Conservation (phyloP, 2,888 invertebrate species). For the Perithous albicinctus region DNA sequence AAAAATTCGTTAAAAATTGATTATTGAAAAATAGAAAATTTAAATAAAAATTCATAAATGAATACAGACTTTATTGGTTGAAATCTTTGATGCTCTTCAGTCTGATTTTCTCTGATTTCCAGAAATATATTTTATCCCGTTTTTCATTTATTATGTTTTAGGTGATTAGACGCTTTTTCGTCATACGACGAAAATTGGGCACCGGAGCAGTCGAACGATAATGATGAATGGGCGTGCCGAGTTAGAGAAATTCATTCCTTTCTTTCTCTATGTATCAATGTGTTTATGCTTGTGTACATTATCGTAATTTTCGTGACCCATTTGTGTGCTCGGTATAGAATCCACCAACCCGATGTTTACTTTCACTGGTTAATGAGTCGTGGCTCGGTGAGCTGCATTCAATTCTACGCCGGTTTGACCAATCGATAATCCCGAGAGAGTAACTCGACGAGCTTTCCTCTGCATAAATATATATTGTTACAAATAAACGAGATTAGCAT, state of each 20-base stretch:
- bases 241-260: constrained; percentile 24
- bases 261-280: neutral
- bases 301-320: constrained; percentile 53
- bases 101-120: too few relatives aligned
- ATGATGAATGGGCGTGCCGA: constrained; percentile 55
- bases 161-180: neutral
- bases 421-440: constrained; percentile 75
- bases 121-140: neutral
- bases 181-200: neutral
- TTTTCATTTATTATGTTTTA: neutral
- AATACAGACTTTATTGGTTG: too few relatives aligned
- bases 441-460: constrained; percentile 25
- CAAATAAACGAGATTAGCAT: neutral
- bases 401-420: constrained; percentile 63
- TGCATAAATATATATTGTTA: neutral
- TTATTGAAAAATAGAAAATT: too few relatives aligned
- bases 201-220: constrained; percentile 4
- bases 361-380: constrained; percentile 78
- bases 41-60: too few relatives aligned
- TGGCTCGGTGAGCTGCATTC: constrained; percentile 71
- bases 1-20: too few relatives aligned
- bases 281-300: neutral
- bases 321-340: constrained; percentile 47
- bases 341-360: constrained; percentile 73
- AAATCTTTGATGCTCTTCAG: too few relatives aligned